Conservation (phyloP, 1,140 invertebrate species). For the Drosophila suzukii region DNA sequence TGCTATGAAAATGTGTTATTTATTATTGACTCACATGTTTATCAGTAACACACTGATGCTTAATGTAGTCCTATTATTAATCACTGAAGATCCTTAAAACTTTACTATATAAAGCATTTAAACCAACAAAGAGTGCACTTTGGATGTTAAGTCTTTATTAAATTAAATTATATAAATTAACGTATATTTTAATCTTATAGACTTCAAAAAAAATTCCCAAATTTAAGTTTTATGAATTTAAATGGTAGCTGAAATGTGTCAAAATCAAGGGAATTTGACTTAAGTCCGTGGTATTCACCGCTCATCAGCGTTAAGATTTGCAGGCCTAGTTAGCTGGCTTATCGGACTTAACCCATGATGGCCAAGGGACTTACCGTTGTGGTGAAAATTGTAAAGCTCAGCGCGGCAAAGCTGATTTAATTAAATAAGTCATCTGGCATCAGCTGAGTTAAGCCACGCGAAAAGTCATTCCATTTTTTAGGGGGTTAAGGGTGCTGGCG, state of each 20-base stretch:
- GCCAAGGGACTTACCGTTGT: constrained; percentile 9
- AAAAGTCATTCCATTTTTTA: constrained; percentile 75
- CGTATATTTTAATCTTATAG: too few species aligned
- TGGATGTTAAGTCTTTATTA: too few species aligned
- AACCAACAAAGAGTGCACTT: too few species aligned
- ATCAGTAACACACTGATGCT: too few species aligned
- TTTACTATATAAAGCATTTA: too few species aligned
- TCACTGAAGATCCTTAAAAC: too few species aligned
- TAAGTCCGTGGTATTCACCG: constrained; percentile 6
- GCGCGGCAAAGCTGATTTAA: constrained; percentile 63
- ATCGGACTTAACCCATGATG: constrained; percentile 23
- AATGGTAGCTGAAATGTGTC: not conserved
- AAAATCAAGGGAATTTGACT: not conserved
- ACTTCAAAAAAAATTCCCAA: too few species aligned
- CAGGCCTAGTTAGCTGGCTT: constrained; percentile 29
- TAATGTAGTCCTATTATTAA: too few species aligned
- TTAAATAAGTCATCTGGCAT: constrained; percentile 71
- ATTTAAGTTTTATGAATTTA: not conserved
- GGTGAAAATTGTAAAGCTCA: constrained; percentile 44
- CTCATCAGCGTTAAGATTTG: constrained; percentile 17
- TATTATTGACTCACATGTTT: too few species aligned
- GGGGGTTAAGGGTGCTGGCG: constrained; percentile 30
- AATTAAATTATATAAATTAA: too few species aligned
- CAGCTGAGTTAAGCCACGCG: constrained; percentile 62
- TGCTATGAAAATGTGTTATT: too few species aligned